phyloP scores from a whole-genome alignment of 37 sponge, comb jelly and placozoan species.

The Hexactinellida sp. region DNA sequence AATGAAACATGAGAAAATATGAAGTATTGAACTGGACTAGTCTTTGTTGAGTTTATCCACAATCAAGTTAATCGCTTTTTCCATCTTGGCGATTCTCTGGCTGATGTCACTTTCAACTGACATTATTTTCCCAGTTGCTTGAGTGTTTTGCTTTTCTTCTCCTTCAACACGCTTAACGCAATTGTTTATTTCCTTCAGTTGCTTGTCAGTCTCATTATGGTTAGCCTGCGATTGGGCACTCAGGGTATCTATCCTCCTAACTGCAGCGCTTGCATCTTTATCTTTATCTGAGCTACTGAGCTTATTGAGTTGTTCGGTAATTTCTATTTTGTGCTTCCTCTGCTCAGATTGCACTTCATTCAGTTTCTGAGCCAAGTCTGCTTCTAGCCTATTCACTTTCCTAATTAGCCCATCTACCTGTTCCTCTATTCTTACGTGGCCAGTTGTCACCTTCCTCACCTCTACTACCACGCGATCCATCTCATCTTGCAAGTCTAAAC shows the following conservation, averaged over 20 bases:
- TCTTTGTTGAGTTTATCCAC: background rate
- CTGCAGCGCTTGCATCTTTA: background rate
- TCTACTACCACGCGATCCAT: slow-evolving; percentile 9
- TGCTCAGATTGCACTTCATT: slow-evolving; percentile 11
- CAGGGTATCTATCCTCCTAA: background rate
- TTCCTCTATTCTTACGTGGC: background rate
- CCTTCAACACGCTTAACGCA: background rate
- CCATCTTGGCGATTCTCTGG: background rate
- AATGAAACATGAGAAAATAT: background rate
- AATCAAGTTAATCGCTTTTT: background rate
- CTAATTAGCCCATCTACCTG: background rate
- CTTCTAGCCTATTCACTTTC: background rate
- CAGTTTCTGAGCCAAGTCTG: background rate
- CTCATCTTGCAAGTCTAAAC: background rate
- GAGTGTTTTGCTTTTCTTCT: background rate
- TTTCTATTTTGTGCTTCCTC: background rate
- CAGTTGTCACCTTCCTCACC: background rate
- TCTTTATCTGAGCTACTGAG: background rate
- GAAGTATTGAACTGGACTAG: background rate
- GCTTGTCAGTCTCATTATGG: background rate
- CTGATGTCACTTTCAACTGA: background rate
- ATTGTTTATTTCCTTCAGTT: background rate
- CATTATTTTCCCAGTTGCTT: background rate
- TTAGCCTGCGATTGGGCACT: background rate
- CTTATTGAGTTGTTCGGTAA: background rate